A percentile compares a stretch with the other conserved stretches of the same genome.
phyloP scores from a whole-genome alignment of 1,140 invertebrate species.

The Pachyrhynchus sulphureomaculatus region DNA sequence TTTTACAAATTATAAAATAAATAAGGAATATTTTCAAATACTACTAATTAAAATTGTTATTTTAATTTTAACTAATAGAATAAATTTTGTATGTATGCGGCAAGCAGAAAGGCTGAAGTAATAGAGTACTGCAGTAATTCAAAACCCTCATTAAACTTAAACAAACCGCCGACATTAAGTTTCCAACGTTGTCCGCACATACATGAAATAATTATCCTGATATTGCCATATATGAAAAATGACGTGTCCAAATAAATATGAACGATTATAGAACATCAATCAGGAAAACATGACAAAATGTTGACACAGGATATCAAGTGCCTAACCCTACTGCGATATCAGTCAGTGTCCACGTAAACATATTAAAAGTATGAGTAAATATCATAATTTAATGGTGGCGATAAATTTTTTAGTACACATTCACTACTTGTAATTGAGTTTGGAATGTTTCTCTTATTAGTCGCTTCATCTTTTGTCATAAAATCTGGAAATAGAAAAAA shows the following conservation, averaged over 20 bases:
- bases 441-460: too few relatives aligned
- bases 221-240: conserved; percentile 21
- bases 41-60: too few relatives aligned
- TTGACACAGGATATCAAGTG: background rate
- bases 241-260: conserved; percentile 7
- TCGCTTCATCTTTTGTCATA: too few relatives aligned
- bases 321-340: background rate
- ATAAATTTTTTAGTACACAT: too few relatives aligned
- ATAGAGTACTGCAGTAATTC: conserved; percentile 5
- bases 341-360: background rate
- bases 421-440: too few relatives aligned
- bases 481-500: too few relatives aligned
- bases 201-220: conserved; percentile 18
- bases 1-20: too few relatives aligned
- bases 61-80: too few relatives aligned
- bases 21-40: too few relatives aligned
- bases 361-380: background rate
- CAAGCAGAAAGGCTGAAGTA: background rate
- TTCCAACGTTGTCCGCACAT: conserved; percentile 1
- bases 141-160: conserved; percentile 23
- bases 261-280: conserved; percentile 14
- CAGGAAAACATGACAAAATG: conserved; percentile 6
- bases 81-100: too few relatives aligned
- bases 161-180: conserved; percentile 9
- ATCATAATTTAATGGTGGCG: background rate